Evolutionary conservation across 2,888 invertebrate genomes (phyloP).

Genomic region (Falcaria lacertinaria): DNA sequence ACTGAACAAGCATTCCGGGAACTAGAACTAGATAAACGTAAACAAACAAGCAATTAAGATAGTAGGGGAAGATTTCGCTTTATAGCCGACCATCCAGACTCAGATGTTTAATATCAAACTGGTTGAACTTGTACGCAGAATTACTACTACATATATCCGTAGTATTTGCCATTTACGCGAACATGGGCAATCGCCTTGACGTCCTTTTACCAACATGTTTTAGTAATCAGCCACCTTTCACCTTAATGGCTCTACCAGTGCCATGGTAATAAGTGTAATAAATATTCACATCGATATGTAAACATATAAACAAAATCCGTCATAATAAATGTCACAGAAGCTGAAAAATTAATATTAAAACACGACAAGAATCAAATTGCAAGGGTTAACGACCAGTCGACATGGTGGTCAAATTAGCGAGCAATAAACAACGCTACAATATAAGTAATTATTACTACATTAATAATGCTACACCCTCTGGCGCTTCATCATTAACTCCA

Average conservation of each 20-base stretch:
- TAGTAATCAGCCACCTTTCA: constrained; percentile 4
- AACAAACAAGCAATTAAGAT: constrained; percentile 1
- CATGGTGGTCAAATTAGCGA: neutral
- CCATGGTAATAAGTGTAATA: neutral
- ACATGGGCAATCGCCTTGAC: neutral
- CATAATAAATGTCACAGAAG: constrained; percentile 3
- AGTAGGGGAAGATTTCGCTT: constrained; percentile 1
- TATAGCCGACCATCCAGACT: neutral
- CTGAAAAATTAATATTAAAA: constrained; percentile 8
- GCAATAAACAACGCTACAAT: neutral
- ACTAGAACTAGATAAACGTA: neutral
- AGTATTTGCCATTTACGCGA: constrained; percentile 3
- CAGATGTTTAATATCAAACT: constrained; percentile 1
- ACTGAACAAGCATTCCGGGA: neutral
- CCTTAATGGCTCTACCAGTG: constrained; percentile 1
- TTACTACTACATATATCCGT: neutral
- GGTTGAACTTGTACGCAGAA: constrained; percentile 1
- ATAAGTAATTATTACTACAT: neutral
- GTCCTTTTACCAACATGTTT: constrained; percentile 4
- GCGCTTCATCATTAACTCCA: neutral
- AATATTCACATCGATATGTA: neutral
- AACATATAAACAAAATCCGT: neutral
- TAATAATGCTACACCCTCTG: neutral
- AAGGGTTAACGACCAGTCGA: neutral
- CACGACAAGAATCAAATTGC: constrained; percentile 1